Percentiles rank a stretch among this genome's conserved stretches.
Conservation (phyloP, 2,888 invertebrate genomes). For the Lomographa bimaculata region DNA sequence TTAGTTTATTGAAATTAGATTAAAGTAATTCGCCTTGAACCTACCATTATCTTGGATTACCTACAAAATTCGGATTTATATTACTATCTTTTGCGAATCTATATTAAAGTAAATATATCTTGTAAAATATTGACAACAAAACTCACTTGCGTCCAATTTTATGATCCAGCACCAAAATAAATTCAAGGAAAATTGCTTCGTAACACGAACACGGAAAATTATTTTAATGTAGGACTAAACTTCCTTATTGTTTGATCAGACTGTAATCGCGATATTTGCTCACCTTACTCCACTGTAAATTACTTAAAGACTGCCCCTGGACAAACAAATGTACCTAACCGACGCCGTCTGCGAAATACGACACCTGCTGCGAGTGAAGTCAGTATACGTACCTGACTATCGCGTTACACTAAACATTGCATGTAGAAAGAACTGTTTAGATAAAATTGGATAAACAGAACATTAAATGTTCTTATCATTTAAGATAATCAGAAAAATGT, state of each 20-base stretch:
- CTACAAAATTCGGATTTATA: no score
- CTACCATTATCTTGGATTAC: no score
- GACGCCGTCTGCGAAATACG: slow-evolving; percentile 22
- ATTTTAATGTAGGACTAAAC: slow-evolving; percentile 6
- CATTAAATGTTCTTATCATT: slow-evolving; percentile 28
- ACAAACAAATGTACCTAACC: slow-evolving; percentile 11
- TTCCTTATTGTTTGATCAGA: slow-evolving; percentile 9
- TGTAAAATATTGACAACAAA: no score
- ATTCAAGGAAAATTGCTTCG: no score
- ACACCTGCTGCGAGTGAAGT: slow-evolving; percentile 15
- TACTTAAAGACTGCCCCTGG: slow-evolving; percentile 8
- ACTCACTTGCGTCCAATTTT: no score
- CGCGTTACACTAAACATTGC: slow-evolving; percentile 12
- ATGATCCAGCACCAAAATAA: no score
- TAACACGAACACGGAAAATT: slow-evolving; percentile 15
- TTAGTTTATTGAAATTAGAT: no score
- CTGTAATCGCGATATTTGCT: slow-evolving; percentile 12
- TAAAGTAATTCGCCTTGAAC: no score
- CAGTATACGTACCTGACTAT: background rate
- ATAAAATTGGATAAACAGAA: slow-evolving; percentile 31
- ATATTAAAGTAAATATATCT: no score
- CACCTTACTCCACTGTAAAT: slow-evolving; percentile 18
- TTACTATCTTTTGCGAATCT: no score
- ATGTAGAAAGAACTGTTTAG: slow-evolving; percentile 24
- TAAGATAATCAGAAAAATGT: slow-evolving; percentile 31